These are phyloP conservation scores for Tipula confusa DNA, from an alignment of 2,888 invertebrate species.

Conservation along the genomic window DNA sequence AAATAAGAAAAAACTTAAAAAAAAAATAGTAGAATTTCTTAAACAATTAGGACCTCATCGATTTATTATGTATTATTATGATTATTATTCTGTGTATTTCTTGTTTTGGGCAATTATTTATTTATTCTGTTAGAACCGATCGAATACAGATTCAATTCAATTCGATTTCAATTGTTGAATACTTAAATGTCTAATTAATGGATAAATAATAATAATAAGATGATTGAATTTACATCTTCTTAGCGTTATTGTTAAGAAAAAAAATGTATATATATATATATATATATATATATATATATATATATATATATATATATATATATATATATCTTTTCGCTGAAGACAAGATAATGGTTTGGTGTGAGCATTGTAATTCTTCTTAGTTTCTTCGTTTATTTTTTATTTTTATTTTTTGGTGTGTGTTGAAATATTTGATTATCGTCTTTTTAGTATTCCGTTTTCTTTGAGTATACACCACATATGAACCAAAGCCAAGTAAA, in stretches of 20 bases:
- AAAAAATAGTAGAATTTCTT: neutral
- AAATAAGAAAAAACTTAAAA: neutral
- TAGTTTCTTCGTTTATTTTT: too few relatives aligned
- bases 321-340: too few relatives aligned
- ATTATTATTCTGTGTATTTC: neutral
- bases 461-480: neutral
- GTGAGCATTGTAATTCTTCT: slow-evolving; percentile 25
- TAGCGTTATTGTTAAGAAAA: neutral
- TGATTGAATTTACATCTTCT: slow-evolving; percentile 25
- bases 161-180: slow-evolving; percentile 25
- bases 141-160: slow-evolving; percentile 25
- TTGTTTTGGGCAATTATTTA: slow-evolving; percentile 7
- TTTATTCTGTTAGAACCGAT: slow-evolving; percentile 25
- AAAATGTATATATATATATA: too few relatives aligned
- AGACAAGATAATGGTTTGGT: slow-evolving; percentile 25
- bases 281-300: too few relatives aligned
- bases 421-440: slow-evolving; percentile 25
- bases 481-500: neutral
- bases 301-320: too few relatives aligned
- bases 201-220: slow-evolving; percentile 25
- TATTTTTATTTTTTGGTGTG: neutral
- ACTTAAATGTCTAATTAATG: slow-evolving; percentile 25
- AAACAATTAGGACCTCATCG: slow-evolving; percentile 25
- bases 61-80: neutral
- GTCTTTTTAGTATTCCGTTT: neutral